Evolutionary conservation across 2,113 vertebrate species (phyloP).

Genomic region (Hyaena hyaena): DNA sequence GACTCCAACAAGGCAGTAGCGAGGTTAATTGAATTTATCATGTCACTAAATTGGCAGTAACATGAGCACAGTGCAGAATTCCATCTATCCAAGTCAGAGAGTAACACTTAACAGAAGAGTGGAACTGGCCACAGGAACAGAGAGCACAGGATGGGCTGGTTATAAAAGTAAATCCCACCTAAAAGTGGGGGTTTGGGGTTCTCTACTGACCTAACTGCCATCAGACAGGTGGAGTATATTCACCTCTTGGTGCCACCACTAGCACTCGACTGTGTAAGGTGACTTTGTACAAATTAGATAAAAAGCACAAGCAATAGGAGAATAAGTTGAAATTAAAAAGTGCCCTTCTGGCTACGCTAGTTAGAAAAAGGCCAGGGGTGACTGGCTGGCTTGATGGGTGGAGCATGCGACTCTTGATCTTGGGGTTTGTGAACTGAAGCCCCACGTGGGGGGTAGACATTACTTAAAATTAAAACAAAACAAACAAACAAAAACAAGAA

Average conservation of each 20-base stretch:
- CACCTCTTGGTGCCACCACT: background rate
- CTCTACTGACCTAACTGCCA: background rate
- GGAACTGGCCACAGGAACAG: rapidly evolving
- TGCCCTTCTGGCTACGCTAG: background rate
- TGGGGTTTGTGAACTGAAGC: background rate
- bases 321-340: background rate
- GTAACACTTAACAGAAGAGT: background rate
- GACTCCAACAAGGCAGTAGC: background rate
- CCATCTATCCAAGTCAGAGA: background rate
- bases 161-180: background rate
- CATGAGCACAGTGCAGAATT: background rate
- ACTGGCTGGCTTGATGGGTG: background rate
- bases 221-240: background rate
- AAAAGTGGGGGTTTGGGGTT: background rate
- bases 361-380: background rate
- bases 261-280: background rate
- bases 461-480: background rate
- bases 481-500: background rate
- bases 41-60: background rate
- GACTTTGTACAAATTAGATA: background rate
- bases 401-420: background rate
- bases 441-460: background rate
- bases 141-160: too few species aligned
- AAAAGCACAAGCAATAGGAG: background rate
- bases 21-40: background rate